A percentile compares a stretch with the other conserved stretches of the same genome.
Evolutionary conservation across 2,888 invertebrate genomes (phyloP).

Genomic region (Troides aeacus): DNA sequence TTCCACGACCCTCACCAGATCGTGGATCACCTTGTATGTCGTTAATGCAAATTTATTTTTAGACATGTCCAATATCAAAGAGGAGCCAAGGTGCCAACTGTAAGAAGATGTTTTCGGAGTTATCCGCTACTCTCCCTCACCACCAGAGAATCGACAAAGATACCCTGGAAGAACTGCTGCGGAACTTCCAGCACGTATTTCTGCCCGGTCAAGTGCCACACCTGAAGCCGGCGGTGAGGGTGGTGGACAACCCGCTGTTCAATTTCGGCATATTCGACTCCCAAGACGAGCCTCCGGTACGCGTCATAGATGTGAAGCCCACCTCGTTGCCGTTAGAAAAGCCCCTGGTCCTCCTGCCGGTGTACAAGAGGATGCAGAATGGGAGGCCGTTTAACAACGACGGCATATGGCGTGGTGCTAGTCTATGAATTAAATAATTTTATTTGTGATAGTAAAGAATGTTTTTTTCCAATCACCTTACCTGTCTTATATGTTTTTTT

Average conservation of each 20-base stretch:
- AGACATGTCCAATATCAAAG: conserved; percentile 62
- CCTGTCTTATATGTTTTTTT: too few species aligned
- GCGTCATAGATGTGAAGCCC: conserved; percentile 49
- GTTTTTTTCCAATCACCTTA: too few species aligned
- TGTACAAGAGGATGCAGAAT: conserved; percentile 49
- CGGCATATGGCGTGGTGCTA: conserved; percentile 34
- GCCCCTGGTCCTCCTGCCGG: conserved; percentile 52
- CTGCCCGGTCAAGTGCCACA: conserved; percentile 33
- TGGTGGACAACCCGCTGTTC: conserved; percentile 36
- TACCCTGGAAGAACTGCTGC: conserved; percentile 41
- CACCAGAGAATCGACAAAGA: conserved; percentile 38
- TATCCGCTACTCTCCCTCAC: conserved; percentile 43
- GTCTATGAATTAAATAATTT: conserved; percentile 3
- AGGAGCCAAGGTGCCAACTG: conserved; percentile 50
- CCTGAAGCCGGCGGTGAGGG: conserved; percentile 1
- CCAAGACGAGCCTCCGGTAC: conserved; percentile 48
- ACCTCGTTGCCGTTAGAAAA: conserved; percentile 28
- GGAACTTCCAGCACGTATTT: conserved; percentile 48
- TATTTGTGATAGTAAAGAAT: background rate
- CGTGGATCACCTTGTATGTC: too few species aligned
- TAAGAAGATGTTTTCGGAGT: conserved; percentile 47
- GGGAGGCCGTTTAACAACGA: conserved; percentile 35
- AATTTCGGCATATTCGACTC: conserved; percentile 50
- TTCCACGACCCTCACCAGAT: too few species aligned
- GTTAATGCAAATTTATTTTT: conserved; percentile 34